phyloP scores from a whole-genome alignment of 2,888 invertebrate genomes.

The Galeopsomyia nigrocyanea region DNA sequence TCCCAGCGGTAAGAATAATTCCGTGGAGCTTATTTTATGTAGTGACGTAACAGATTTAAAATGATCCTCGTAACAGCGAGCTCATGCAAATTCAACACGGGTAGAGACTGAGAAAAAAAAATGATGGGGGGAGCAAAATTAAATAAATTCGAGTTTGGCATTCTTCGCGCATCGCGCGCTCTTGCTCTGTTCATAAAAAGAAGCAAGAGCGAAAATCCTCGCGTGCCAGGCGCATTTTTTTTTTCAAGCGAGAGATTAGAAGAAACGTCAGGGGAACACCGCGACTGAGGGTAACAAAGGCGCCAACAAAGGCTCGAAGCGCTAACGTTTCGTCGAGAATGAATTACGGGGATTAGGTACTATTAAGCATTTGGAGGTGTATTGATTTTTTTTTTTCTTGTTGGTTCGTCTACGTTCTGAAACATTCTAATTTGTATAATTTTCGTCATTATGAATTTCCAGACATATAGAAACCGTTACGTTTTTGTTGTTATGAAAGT shows the following conservation, averaged over 20 bases:
- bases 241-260: constrained; percentile 21
- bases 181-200: not conserved
- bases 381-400: constrained; percentile 31
- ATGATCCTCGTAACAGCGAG: no score
- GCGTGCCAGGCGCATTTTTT: not conserved
- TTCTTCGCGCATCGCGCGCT: no score
- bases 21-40: no score
- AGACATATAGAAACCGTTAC: no score
- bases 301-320: not conserved
- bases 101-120: not conserved
- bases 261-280: not conserved
- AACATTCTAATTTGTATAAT: no score
- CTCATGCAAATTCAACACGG: no score
- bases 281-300: constrained; percentile 9
- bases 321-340: constrained; percentile 12
- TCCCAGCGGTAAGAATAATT: constrained; percentile 12
- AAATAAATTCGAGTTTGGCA: not conserved
- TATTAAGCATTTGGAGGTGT: constrained; percentile 17
- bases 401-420: not conserved
- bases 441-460: no score
- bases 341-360: constrained; percentile 36
- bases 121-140: constrained; percentile 2
- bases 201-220: not conserved
- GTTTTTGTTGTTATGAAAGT: no score
- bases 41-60: no score